phyloP scores from a whole-genome alignment of 2,113 vertebrate genomes.

The Struthio camelus region DNA sequence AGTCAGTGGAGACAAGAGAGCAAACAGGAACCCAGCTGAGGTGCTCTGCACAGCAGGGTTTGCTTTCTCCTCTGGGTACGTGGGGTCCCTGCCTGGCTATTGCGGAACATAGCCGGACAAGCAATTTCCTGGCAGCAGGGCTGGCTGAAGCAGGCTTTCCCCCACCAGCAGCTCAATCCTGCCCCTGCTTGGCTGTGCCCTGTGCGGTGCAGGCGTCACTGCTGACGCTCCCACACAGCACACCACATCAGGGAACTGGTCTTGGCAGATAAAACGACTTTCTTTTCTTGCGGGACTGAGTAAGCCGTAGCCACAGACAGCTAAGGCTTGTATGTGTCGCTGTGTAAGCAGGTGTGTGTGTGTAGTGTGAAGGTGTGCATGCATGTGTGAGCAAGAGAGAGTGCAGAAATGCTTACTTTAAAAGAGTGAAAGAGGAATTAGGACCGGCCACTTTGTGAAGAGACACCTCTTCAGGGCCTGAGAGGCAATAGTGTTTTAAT shows the following conservation, averaged over 20 bases:
- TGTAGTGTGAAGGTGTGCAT: too few relatives aligned
- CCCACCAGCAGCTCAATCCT: too few relatives aligned
- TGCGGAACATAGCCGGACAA: background rate
- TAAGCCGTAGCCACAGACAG: too few relatives aligned
- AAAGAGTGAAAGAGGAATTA: background rate
- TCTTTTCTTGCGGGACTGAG: too few relatives aligned
- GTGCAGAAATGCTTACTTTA: background rate
- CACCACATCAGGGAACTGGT: too few relatives aligned
- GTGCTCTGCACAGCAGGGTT: background rate
- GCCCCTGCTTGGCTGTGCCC: too few relatives aligned
- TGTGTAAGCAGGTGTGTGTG: background rate
- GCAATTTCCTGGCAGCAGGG: background rate
- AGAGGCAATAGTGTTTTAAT: background rate
- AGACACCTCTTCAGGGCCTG: background rate
- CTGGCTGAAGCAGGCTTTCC: background rate
- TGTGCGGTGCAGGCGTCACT: too few relatives aligned
- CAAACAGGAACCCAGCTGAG: background rate
- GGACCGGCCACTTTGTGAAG: background rate
- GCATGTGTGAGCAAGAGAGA: fast-evolving
- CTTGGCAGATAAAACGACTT: too few relatives aligned
- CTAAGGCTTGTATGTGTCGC: too few relatives aligned
- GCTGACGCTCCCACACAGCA: background rate
- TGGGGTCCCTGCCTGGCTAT: background rate
- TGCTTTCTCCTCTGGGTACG: fast-evolving
- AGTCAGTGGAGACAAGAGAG: too few relatives aligned